Conservation (phyloP, 2,113 vertebrate species). For the Oryctolagus cuniculus region mOryCun1.1 NC_091441.1:98209501-98210000, state of each 20-base stretch:
- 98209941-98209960: constrained; percentile 2
- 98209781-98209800: not conserved
- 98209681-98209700: not conserved
- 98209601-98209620: not conserved
- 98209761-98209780: not conserved
- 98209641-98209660: not conserved
- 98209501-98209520: too few species aligned
- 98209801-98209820: not conserved
- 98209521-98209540: too few species aligned
- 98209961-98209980: constrained; percentile 1
- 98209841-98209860: not conserved
- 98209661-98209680: not conserved
- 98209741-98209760: not conserved
- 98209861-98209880: constrained; percentile 45
- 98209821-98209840: not conserved
- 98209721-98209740: not conserved
- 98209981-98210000: not conserved
- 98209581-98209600: not conserved
- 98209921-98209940: not conserved
- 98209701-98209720: not conserved
- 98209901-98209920: not conserved
- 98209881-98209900: constrained; percentile 28
- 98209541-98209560: too few species aligned
- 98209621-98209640: not conserved
- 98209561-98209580: not conserved